Base-by-base conservation (phyloP, 2,113 vertebrate species). In the Furnarius figulus region DNA sequence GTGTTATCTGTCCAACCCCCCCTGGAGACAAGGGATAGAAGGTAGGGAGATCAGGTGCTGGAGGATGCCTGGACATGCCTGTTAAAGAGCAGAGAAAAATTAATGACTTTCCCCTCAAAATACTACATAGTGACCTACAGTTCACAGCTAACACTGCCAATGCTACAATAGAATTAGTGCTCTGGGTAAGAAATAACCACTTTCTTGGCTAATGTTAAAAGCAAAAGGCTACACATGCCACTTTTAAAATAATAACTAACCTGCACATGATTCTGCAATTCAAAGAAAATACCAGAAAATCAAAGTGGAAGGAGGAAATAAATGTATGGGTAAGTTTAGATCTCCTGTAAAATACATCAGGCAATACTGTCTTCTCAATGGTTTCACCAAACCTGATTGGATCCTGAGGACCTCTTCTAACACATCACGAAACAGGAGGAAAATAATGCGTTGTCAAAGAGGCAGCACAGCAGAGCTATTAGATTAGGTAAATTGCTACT, bases 1-100 rank as follows among this genome's bases (percentile, higher is more conserved):
- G 99, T 71, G 99, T 99, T 96, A 99, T 99, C 98, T 99, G 99
- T 80, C 99, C 99, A 56, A 99, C 99, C 85, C 98, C 99, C 76
- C 99, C 99, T 30, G 99, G 99, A 96, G 99, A 99, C 95, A 99
- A 98, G 25, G 99, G 98, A 98, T 99, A 99, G 97, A 99, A 99
- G 97, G 99, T 99, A 91, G 99, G 97, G 96, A 99, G 99, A 97
- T 99, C 99, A 83, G 98, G 99, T 97, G 99, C 99, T 13, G 98
- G 98, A 96, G 99, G 99, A 97, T 99, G 99, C 96, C 99, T 99
- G 83, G 97, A 98, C 98, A 99, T 99, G 98, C 99, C 99, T 99
- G 93, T 95, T 80, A 71, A 95, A 94, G 77, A 97, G 76, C 74
- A 97, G n/a, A 96, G 84, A 68, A 85, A 62, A 93, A 80, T 67